A percentile compares a stretch with the other conserved stretches of the same genome.
phyloP scores from a whole-genome alignment of 2,113 vertebrate genomes.

The Rhinoptilus africanus region DNA sequence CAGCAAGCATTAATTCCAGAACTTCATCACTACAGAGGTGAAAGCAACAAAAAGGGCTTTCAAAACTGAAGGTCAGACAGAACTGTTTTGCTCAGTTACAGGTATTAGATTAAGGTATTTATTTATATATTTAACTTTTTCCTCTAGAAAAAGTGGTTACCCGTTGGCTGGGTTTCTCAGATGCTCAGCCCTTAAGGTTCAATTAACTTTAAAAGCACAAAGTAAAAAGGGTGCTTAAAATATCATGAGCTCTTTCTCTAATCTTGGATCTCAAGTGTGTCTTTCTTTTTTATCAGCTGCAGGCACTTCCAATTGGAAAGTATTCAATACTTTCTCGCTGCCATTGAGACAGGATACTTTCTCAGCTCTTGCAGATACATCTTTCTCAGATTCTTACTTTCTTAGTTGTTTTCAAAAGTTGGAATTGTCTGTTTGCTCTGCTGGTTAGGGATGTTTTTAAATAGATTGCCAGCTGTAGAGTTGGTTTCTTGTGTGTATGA shows the following conservation, averaged over 20 bases:
- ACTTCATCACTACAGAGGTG: not conserved
- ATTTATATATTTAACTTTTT: not conserved
- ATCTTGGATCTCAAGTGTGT: conserved; percentile 36
- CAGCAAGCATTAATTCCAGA: not conserved
- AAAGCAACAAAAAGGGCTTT: not conserved
- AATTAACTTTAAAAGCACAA: conserved; percentile 30
- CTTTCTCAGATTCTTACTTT: not conserved
- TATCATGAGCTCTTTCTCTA: conserved; percentile 24
- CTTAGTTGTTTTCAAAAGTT: not conserved
- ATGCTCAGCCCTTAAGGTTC: conserved; percentile 7
- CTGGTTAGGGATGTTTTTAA: not conserved
- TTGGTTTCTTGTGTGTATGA: not conserved
- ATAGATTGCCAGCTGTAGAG: not conserved
- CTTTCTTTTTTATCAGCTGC: not conserved
- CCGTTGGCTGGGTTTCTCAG: not conserved
- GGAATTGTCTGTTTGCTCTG: not conserved
- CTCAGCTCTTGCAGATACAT: not conserved
- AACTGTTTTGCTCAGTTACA: not conserved
- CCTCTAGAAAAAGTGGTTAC: not conserved
- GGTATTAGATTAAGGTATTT: not conserved
- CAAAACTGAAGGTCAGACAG: not conserved
- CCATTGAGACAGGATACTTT: not conserved
- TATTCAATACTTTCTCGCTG: not conserved
- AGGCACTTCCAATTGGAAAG: not conserved
- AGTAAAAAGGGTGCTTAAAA: conserved; percentile 44